Percentiles rank a stretch among this genome's conserved stretches.
Evolutionary conservation across 1,140 invertebrate species (phyloP).

Genomic region (Drosophila sechellia): DNA sequence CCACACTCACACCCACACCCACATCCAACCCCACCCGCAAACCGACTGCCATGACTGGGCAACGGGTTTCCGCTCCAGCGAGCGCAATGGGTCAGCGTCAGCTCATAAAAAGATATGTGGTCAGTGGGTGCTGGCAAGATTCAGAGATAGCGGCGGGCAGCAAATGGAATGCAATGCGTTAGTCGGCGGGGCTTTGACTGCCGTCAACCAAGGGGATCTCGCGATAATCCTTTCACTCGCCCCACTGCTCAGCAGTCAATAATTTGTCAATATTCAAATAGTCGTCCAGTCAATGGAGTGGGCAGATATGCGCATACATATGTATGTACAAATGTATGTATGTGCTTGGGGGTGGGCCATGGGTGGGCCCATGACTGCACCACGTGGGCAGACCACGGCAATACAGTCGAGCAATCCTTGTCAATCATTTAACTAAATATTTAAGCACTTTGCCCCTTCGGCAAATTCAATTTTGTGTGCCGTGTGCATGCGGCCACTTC

Average conservation of each 20-base stretch:
- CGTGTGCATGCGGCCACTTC: conserved; percentile 31
- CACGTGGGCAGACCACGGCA: conserved; percentile 9
- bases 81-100: conserved; percentile 4
- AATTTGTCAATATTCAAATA: conserved; percentile 61
- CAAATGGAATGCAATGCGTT: conserved; percentile 27
- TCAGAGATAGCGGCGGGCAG: neutral
- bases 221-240: conserved; percentile 25
- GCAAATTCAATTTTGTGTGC: conserved; percentile 64
- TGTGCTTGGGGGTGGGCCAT: neutral
- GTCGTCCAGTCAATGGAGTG: conserved; percentile 30
- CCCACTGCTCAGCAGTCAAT: conserved; percentile 43
- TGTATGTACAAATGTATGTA: neutral
- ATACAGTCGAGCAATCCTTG: conserved; percentile 39
- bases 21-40: too few relatives aligned
- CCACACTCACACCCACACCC: neutral
- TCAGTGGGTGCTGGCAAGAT: neutral
- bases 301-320: neutral
- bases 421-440: conserved; percentile 74
- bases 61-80: conserved; percentile 29
- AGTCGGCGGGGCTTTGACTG: conserved; percentile 16
- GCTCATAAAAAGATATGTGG: conserved; percentile 33
- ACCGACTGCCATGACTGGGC: neutral
- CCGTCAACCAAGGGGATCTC: conserved; percentile 13
- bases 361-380: neutral
- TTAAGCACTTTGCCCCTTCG: conserved; percentile 54